A percentile compares a stretch with the other conserved stretches of the same genome.
Conservation (phyloP, 2,888 invertebrate genomes). For the Timandra comae region DNA sequence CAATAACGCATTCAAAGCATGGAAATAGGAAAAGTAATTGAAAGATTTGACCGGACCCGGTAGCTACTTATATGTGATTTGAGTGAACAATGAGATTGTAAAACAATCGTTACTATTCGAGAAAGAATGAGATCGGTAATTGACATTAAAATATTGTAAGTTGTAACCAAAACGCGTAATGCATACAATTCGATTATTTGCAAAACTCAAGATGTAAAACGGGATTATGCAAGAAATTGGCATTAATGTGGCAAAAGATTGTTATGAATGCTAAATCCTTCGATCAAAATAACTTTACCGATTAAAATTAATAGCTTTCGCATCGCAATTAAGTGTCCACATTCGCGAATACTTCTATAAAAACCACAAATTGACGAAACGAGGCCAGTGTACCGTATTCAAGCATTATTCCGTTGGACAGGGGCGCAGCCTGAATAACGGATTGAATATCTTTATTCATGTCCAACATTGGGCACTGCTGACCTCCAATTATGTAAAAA, state of each 20-base stretch:
- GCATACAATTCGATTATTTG: too few relatives aligned
- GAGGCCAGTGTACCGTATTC: constrained; percentile 34
- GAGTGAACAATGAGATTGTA: constrained; percentile 17
- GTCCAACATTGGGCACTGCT: constrained; percentile 16
- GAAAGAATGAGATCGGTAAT: background rate
- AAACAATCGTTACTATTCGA: constrained; percentile 13
- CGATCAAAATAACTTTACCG: too few relatives aligned
- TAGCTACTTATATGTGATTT: constrained; percentile 20
- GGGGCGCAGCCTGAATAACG: constrained; percentile 27
- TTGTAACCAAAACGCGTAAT: constrained; percentile 3
- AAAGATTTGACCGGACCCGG: constrained; percentile 14
- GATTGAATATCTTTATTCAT: constrained; percentile 31
- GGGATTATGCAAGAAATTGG: too few relatives aligned
- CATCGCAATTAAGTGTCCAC: too few relatives aligned
- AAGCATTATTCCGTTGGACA: constrained; percentile 20
- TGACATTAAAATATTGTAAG: constrained; percentile 4
- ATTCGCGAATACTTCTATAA: constrained; percentile 5
- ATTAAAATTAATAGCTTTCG: too few relatives aligned
- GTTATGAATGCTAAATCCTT: too few relatives aligned
- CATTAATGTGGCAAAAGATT: too few relatives aligned
- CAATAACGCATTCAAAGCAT: constrained; percentile 9
- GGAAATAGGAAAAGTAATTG: constrained; percentile 13
- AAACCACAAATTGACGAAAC: constrained; percentile 16
- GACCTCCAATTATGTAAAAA: constrained; percentile 25
- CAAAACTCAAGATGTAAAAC: too few relatives aligned